Evolutionary conservation across 2,113 vertebrate genomes (phyloP).

Genomic region (Crypturellus undulatus): DNA sequence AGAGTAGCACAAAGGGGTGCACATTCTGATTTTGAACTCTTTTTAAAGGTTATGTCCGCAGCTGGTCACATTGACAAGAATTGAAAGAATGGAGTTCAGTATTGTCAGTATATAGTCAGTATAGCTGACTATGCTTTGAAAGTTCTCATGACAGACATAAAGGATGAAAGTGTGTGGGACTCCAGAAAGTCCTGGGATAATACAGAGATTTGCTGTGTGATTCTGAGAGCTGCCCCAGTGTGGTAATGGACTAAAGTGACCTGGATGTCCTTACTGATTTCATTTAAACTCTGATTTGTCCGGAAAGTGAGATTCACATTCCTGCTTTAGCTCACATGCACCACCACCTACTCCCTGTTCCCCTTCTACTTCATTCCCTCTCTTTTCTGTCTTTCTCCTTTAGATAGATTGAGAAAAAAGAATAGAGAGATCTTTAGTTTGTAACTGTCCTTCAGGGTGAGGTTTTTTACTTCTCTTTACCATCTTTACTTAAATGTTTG

Average conservation of each 20-base stretch:
- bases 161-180: accelerated
- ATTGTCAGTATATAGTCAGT: background rate
- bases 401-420: background rate
- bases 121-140: accelerated
- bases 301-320: background rate
- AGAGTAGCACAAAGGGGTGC: background rate
- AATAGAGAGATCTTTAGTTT: background rate
- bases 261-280: background rate
- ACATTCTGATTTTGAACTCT: background rate
- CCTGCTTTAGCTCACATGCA: accelerated
- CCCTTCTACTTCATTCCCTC: background rate
- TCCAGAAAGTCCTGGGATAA: background rate
- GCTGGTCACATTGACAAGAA: background rate
- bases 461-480: background rate
- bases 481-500: background rate
- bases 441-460: background rate
- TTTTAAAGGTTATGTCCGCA: background rate
- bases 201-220: background rate
- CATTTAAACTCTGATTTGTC: background rate
- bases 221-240: background rate
- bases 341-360: background rate
- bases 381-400: background rate
- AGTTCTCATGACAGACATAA: background rate
- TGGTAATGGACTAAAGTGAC: background rate
- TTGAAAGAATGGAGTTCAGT: accelerated